A percentile compares a stretch with the other conserved stretches of the same genome.
These are phyloP conservation scores for Chiridota heheva DNA, from an alignment of 35 echinoderm and acorn worm genomes.

Conservation along the genomic window DNA sequence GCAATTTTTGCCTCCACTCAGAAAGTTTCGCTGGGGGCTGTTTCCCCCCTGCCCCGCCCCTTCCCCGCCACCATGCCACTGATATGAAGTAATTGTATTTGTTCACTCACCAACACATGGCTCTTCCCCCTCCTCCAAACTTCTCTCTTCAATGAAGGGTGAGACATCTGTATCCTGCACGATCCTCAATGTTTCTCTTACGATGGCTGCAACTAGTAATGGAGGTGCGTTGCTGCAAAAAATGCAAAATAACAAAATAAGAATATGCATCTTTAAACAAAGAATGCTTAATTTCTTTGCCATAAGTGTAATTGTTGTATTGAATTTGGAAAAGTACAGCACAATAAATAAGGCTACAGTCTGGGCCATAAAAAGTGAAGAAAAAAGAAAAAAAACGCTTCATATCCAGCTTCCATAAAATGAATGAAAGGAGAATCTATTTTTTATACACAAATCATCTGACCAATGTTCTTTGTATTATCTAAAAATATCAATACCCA, in stretches of 20 bases:
- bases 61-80: neutral
- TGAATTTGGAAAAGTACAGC: neutral
- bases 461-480: too few species aligned
- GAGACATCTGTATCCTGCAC: conserved; percentile 56
- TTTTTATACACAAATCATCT: too few species aligned
- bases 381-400: neutral
- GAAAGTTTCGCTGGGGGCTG: too few species aligned
- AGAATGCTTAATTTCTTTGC: neutral
- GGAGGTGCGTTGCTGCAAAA: conserved; percentile 71
- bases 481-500: too few species aligned
- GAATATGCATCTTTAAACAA: neutral
- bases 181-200: conserved; percentile 59
- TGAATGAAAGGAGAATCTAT: neutral
- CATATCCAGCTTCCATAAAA: neutral
- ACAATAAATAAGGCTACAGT: neutral
- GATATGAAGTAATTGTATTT: too few species aligned
- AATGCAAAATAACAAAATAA: conserved; percentile 16
- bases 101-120: conserved; percentile 21
- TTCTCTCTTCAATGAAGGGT: conserved; percentile 54
- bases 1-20: too few species aligned
- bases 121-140: conserved; percentile 61
- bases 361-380: neutral
- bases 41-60: neutral
- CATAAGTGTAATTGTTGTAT: neutral
- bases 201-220: conserved; percentile 66